Conservation (phyloP, 2,797 vertebrate species). For the Syngnathus acus region DNA sequence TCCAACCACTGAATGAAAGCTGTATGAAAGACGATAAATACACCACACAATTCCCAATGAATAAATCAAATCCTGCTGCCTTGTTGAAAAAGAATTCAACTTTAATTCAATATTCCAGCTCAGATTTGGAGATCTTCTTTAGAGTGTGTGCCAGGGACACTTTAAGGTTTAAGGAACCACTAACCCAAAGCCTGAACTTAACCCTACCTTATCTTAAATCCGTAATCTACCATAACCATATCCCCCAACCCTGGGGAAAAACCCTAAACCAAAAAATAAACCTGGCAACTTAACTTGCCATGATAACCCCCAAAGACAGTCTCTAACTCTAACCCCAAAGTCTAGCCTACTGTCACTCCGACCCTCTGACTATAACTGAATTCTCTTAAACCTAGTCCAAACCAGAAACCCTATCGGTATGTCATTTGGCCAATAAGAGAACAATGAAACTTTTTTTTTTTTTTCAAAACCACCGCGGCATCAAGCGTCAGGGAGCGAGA, state of each 20-base stretch:
- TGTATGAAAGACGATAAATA: constrained; percentile 47
- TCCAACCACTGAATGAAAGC: constrained; percentile 53
- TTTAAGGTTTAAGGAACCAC: not conserved
- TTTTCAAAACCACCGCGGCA: constrained; percentile 45
- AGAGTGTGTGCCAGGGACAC: not conserved
- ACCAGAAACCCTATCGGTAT: not conserved
- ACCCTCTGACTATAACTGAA: not conserved
- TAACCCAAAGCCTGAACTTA: not conserved
- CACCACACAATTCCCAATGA: constrained; percentile 24
- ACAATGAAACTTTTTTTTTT: not conserved
- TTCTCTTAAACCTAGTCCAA: constrained; percentile 13
- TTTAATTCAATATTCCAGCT: constrained; percentile 29
- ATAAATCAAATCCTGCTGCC: constrained; percentile 44
- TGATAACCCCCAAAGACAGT: not conserved
- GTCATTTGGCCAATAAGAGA: not conserved
- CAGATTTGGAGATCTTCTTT: not conserved
- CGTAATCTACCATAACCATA: not conserved
- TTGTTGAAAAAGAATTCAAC: constrained; percentile 16
- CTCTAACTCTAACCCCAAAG: not conserved
- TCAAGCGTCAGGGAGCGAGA: constrained; percentile 36
- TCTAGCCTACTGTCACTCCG: too few relatives aligned
- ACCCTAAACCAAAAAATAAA: not conserved
- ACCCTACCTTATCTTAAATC: not conserved
- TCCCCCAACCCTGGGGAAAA: not conserved
- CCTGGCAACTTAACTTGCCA: not conserved